Percentiles rank a stretch among this genome's conserved stretches.
These are phyloP conservation scores for Malurus alboscapulatus DNA, from an alignment of 2,113 vertebrate genomes.

Conservation along the genomic window DNA sequence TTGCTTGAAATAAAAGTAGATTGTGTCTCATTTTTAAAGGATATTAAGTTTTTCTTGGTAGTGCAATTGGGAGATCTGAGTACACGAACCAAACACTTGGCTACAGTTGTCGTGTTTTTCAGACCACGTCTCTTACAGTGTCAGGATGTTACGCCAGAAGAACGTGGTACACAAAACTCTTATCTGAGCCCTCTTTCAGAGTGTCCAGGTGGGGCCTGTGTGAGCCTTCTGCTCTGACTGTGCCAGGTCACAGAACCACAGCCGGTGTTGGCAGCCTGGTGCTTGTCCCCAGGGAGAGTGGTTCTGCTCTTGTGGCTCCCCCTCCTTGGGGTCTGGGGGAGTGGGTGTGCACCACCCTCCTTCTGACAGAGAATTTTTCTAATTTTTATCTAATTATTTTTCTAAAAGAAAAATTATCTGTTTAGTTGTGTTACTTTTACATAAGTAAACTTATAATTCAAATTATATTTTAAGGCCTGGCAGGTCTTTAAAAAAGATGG, in stretches of 20 bases:
- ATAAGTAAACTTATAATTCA: not conserved
- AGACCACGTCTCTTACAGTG: not conserved
- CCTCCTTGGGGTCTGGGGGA: fast-evolving
- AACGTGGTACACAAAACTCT: not conserved
- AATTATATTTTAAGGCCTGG: not conserved
- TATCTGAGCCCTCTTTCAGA: not conserved
- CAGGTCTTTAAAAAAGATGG: not conserved
- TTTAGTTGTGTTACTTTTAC: not conserved
- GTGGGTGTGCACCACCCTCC: fast-evolving
- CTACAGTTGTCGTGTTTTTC: not conserved
- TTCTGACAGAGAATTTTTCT: not conserved
- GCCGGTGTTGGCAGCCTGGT: fast-evolving
- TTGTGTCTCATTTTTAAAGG: not conserved
- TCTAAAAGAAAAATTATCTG: not conserved
- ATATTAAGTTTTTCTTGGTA: not conserved
- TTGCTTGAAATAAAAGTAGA: not conserved
- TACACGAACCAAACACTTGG: not conserved
- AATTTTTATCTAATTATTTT: not conserved
- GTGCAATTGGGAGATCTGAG: not conserved
- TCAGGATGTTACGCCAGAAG: not conserved
- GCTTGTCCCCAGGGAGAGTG: fast-evolving
- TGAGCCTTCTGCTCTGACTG: fast-evolving
- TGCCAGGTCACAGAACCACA: not conserved
- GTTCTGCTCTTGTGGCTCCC: fast-evolving
- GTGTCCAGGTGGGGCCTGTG: fast-evolving